Base-by-base conservation (phyloP, 2,888 invertebrate genomes). In the Hoplodrina blanda region DNA sequence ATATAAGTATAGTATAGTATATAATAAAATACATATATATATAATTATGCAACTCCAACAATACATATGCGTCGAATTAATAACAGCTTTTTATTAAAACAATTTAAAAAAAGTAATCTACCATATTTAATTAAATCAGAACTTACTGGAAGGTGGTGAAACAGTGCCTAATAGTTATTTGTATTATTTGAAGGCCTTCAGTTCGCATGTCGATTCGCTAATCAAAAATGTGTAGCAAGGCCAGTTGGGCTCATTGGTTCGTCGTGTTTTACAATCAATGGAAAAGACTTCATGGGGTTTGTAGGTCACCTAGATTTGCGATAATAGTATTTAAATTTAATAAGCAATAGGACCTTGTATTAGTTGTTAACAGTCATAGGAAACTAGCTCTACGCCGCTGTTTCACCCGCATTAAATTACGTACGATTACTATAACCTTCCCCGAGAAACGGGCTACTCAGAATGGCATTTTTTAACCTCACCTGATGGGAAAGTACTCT, bases 301-400 rank as follows among this genome's bases (percentile, higher is more conserved):
- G 25, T 74, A 62, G 74, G 77, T 77, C 71, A 74, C 74, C 74
- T 77, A 77, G 77, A 74, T 74, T 74, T 62, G 57, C 49, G 15
- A 54, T 50, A 37, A 13, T 46, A 68, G 50, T 76, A 49, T 69
- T 73, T 62, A 57, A 25, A 2, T 19, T 76, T 46, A 60, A 60
- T 60, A 53, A 11, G 15, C n/a, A 11, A 1, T 4, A 56, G 15
- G 50, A n/a, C 74, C 50, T 56, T 63, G 44, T 13, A n/a, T 50
- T 15, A 4, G 15, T 41, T n/a, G 17, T 13, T 19, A n/a, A 25
- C 6, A 10, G 17, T 17, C 10, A 46, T 33, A 25, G 17, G 17
- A 46, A 20, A 13, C 17, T 25, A 25, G 25, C 25, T 25, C 25
- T 25, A 25, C 25, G 2, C 25, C 25, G 25, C 25, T 25, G 25